Base-by-base conservation (phyloP, 2,888 invertebrate genomes). In the Dicroscelio sp. region DNA sequence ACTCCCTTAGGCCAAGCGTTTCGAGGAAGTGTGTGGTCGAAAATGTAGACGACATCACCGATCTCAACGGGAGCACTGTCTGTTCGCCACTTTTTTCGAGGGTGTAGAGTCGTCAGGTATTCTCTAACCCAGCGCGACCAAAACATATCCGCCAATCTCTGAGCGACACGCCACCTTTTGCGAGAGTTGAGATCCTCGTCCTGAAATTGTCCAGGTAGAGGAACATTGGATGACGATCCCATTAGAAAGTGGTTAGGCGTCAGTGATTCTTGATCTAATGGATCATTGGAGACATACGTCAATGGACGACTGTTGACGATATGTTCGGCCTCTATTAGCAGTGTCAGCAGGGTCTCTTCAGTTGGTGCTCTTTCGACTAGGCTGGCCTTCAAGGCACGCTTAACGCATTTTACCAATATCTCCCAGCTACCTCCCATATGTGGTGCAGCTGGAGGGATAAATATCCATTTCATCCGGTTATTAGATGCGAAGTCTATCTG, bases 121-220 rank as follows among this genome's bases (percentile, higher is more conserved):
- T 95, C 95, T 88, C 95, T 95, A 91, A 94, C 52, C 95, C 95
- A 96, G 14, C 95, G 65, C 17, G 48, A 67, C 95, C 95, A 95
- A 58, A 95, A 92, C 65, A 43, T 33, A 33, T 93, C 88, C 2
- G 92, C 86, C 1, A 86, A 48, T 25, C 58, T 20, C 65, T 91
- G 91, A 1, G 84, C 82, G 0, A 86, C 30, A 20, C 80, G 48
- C 90, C 90, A 93, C 23, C 90, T 83, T 30, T 86, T 88, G n/a
- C n/a, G n/a, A n/a, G n/a, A n/a, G n/a, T n/a, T n/a, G n/a, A n/a
- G n/a, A n/a, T n/a, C n/a, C n/a, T n/a, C n/a, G n/a, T n/a, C n/a
- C n/a, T n/a, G n/a, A n/a, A n/a, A n/a, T n/a, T n/a, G n/a, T n/a
- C n/a, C n/a, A n/a, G n/a, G n/a, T n/a, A n/a, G n/a, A n/a, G 83